A percentile compares a stretch with the other conserved stretches of the same genome.
Evolutionary conservation across 2,113 vertebrate species (phyloP).

Genomic region (Oreochromis aureus): DNA sequence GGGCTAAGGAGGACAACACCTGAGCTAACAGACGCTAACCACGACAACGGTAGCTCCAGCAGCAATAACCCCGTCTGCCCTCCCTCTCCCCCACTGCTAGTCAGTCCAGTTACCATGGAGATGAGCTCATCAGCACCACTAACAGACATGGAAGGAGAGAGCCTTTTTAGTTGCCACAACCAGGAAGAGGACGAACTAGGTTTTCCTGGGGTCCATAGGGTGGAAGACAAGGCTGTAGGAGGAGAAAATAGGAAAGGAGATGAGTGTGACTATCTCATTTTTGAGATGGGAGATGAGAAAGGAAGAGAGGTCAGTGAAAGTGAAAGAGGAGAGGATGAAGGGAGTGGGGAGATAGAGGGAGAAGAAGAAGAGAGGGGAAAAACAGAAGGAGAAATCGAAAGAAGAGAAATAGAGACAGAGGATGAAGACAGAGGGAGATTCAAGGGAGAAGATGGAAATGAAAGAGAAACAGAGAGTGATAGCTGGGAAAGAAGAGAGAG

Average conservation of each 20-base stretch:
- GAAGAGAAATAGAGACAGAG: not conserved
- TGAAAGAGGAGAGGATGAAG: not conserved
- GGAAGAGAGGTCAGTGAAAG: not conserved
- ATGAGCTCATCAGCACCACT: constrained; percentile 25
- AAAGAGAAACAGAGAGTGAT: not conserved
- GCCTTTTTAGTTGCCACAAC: not conserved
- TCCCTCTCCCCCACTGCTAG: not conserved
- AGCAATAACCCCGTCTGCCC: not conserved
- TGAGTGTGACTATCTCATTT: constrained; percentile 42
- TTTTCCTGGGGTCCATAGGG: constrained; percentile 1
- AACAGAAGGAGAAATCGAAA: not conserved
- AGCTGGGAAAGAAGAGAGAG: not conserved
- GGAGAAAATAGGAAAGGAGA: not conserved
- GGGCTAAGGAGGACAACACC: constrained; percentile 42
- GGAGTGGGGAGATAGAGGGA: not conserved
- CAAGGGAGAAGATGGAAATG: not conserved
- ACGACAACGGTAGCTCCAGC: not conserved
- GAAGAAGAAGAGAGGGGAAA: not conserved
- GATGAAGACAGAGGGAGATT: not conserved
- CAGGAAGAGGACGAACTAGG: constrained; percentile 15
- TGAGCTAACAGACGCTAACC: constrained; percentile 48
- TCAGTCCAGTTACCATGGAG: constrained; percentile 43
- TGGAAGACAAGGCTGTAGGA: not conserved
- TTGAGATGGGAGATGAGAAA: constrained; percentile 17
- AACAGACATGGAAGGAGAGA: constrained; percentile 22